Conservation (phyloP, 2,113 vertebrate species). For the Uria lomvia region DNA sequence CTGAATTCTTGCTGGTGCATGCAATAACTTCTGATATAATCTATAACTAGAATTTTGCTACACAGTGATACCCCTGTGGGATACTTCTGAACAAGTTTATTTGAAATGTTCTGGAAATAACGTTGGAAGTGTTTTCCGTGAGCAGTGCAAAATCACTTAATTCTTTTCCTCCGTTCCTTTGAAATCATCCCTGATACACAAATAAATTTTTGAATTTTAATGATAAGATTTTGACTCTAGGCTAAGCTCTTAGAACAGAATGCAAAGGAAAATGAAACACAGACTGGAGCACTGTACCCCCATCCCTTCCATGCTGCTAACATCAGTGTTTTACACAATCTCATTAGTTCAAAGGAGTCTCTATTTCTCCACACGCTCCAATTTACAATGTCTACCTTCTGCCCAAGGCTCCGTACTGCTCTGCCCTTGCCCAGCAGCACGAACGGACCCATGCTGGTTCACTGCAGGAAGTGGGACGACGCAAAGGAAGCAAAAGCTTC, state of each 20-base stretch:
- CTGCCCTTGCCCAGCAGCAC: not conserved
- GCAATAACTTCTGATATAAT: not conserved
- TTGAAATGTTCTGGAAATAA: not conserved
- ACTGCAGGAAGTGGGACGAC: not conserved
- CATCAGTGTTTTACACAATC: rapidly evolving
- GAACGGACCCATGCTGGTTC: not conserved
- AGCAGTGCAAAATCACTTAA: not conserved
- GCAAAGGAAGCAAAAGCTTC: not conserved
- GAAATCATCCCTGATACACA: not conserved
- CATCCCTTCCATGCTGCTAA: not conserved
- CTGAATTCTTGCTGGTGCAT: not conserved
- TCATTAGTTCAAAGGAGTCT: not conserved
- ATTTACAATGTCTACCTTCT: not conserved
- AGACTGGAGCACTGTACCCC: not conserved
- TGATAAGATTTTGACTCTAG: not conserved
- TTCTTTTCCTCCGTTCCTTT: not conserved
- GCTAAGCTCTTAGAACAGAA: not conserved
- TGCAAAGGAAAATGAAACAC: not conserved
- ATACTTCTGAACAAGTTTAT: not conserved
- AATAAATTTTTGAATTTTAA: not conserved
- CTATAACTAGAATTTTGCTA: not conserved
- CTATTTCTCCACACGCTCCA: not conserved
- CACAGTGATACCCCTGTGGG: not conserved
- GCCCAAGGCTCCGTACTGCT: not conserved
- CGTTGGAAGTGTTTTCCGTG: not conserved